Evolutionary conservation across 2,888 invertebrate species (phyloP).

Genomic region (Apamea sordens): DNA sequence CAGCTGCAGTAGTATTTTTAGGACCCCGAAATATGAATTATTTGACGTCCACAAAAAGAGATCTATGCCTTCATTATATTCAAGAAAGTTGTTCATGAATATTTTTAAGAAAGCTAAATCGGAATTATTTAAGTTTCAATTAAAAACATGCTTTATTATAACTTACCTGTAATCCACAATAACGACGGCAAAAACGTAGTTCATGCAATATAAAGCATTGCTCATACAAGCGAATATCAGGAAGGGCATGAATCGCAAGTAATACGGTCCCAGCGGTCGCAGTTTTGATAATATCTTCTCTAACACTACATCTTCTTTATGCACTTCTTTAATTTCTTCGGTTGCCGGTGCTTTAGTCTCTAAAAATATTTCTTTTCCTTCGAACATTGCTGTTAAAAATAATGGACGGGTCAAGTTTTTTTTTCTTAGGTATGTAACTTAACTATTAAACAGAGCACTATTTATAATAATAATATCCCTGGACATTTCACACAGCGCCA

Average conservation of each 20-base stretch:
- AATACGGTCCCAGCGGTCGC: slow-evolving; percentile 60
- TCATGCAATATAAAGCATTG: slow-evolving; percentile 61
- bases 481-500: no score
- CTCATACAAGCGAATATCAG: slow-evolving; percentile 58
- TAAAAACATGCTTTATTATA: no score
- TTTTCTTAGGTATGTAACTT: background rate
- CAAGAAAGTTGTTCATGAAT: no score
- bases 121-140: no score
- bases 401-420: background rate
- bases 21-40: no score
- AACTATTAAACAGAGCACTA: background rate
- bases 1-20: no score
- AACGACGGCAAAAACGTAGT: slow-evolving; percentile 57
- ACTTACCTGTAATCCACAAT: slow-evolving; percentile 56
- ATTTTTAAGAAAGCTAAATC: no score
- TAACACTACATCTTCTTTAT: slow-evolving; percentile 33
- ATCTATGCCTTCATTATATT: no score
- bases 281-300: slow-evolving; percentile 63
- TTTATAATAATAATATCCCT: no score
- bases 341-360: slow-evolving; percentile 64
- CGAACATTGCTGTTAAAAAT: slow-evolving; percentile 34
- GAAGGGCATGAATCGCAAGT: slow-evolving; percentile 62
- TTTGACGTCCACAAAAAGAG: no score
- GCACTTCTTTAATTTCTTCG: slow-evolving; percentile 21
- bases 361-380: slow-evolving; percentile 58